These are phyloP conservation scores for Syngnathus acus DNA, from an alignment of 2,797 vertebrate genomes.

Conservation along the genomic window DNA sequence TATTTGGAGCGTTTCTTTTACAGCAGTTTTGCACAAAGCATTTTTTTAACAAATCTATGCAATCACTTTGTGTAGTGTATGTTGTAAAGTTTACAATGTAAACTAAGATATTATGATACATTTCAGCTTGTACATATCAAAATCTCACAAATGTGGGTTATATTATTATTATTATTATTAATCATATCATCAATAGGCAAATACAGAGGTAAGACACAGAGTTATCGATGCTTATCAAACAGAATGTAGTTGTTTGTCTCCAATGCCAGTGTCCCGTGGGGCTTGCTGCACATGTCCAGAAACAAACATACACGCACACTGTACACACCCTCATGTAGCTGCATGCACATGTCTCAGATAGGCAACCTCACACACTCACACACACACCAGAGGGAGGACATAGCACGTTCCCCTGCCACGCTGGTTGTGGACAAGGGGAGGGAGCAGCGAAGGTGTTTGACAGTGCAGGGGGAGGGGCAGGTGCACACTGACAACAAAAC, in stretches of 20 bases:
- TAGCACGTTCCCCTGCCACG: constrained; percentile 12
- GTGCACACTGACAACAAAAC: constrained; percentile 41
- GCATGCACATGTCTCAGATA: constrained; percentile 5
- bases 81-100: too few species aligned
- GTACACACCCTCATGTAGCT: constrained; percentile 3
- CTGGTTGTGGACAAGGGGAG: constrained; percentile 8
- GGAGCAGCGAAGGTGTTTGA: constrained; percentile 14
- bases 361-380: constrained; percentile 8
- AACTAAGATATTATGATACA: too few species aligned
- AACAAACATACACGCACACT: constrained; percentile 1
- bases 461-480: constrained; percentile 30
- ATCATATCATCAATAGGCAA: not conserved
- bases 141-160: not conserved
- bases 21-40: too few species aligned
- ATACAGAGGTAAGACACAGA: not conserved
- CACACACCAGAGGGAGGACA: not conserved
- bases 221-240: not conserved
- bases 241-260: not conserved
- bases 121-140: not conserved
- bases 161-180: not conserved
- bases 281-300: constrained; percentile 18
- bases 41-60: too few species aligned
- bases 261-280: constrained; percentile 6
- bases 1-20: too few species aligned
- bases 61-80: too few species aligned